Evolutionary conservation across 2,888 invertebrate genomes (phyloP).

Genomic region (Cosmopolites sordidus): DNA sequence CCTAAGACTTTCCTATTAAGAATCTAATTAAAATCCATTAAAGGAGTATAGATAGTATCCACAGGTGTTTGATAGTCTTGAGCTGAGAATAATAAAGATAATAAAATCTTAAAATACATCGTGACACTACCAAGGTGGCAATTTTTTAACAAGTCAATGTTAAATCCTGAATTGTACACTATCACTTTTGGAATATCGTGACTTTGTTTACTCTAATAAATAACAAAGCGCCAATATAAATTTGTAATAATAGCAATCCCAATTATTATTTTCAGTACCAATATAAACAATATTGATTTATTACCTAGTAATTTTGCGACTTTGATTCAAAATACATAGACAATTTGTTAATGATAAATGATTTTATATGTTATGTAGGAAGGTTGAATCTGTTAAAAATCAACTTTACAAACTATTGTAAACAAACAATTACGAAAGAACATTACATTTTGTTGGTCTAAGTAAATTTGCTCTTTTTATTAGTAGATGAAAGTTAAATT

Average conservation of each 20-base stretch:
- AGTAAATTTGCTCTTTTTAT: too few relatives aligned
- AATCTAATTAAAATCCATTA: slow-evolving; percentile 29
- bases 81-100: slow-evolving; percentile 24
- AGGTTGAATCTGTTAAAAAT: too few relatives aligned
- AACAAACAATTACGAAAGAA: too few relatives aligned
- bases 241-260: slow-evolving; percentile 19
- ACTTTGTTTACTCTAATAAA: slow-evolving; percentile 25
- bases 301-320: slow-evolving; percentile 18
- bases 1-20: slow-evolving; percentile 22
- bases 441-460: too few relatives aligned
- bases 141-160: slow-evolving; percentile 32
- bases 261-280: slow-evolving; percentile 23
- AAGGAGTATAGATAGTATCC: slow-evolving; percentile 23
- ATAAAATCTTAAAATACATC: slow-evolving; percentile 33
- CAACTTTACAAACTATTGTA: too few relatives aligned
- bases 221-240: slow-evolving; percentile 22
- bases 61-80: slow-evolving; percentile 27
- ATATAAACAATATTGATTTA: slow-evolving; percentile 25
- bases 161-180: slow-evolving; percentile 20
- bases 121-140: slow-evolving; percentile 39
- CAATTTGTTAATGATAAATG: slow-evolving; percentile 24
- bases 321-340: slow-evolving; percentile 7
- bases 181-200: slow-evolving; percentile 29
- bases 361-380: neutral
- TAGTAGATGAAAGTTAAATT: too few relatives aligned